phyloP scores from a whole-genome alignment of 2,113 vertebrate genomes.

The Catagonus wagneri region DNA sequence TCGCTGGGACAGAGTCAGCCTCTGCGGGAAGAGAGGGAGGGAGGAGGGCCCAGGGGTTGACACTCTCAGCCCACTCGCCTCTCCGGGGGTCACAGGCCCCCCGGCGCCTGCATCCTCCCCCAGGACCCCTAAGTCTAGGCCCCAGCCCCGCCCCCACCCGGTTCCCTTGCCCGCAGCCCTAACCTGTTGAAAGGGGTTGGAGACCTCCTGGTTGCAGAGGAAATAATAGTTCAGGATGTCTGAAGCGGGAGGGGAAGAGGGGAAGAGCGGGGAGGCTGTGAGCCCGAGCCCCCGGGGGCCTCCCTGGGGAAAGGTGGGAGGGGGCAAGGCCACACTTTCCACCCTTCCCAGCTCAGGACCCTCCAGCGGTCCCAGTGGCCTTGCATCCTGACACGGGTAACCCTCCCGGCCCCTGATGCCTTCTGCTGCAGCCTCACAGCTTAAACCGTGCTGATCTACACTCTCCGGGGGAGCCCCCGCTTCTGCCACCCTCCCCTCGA shows the following conservation, averaged over 20 bases:
- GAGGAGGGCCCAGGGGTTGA: not conserved
- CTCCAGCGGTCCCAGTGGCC: not conserved
- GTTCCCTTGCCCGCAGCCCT: not conserved
- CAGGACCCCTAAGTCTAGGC: not conserved
- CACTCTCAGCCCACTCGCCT: not conserved
- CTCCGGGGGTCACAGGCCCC: not conserved
- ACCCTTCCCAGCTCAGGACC: not conserved
- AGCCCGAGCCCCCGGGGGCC: not conserved
- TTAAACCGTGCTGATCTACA: rapidly evolving
- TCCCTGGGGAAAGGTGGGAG: not conserved
- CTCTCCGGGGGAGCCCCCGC: not conserved
- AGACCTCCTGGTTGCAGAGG: constrained; percentile 91
- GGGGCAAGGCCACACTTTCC: not conserved
- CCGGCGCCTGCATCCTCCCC: not conserved
- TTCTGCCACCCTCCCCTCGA: not conserved
- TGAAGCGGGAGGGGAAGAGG: constrained; percentile 79
- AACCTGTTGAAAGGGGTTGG: constrained; percentile 95
- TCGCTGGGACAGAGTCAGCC: constrained; percentile 93
- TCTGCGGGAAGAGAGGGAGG: constrained; percentile 79
- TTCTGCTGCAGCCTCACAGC: not conserved
- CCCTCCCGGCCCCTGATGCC: not conserved
- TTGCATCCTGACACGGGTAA: not conserved
- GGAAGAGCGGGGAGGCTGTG: not conserved
- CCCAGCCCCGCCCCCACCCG: not conserved
- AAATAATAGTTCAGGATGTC: constrained; percentile 96